These are phyloP conservation scores for Morone saxatilis DNA, from an alignment of 2,113 vertebrate genomes.

Conservation along the genomic window DNA sequence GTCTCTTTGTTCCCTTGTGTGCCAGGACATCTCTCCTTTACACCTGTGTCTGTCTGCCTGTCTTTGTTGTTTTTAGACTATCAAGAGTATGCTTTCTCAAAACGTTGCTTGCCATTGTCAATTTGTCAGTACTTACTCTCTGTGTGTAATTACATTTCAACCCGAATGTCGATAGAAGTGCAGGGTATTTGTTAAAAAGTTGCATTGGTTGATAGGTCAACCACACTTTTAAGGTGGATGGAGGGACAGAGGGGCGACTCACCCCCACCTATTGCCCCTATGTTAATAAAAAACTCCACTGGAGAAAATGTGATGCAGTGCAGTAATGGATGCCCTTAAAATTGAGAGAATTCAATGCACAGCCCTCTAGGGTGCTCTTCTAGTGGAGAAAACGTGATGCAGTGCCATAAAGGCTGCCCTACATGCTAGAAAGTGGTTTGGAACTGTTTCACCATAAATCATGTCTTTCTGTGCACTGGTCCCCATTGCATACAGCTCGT, in stretches of 20 bases:
- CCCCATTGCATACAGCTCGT: too few relatives aligned
- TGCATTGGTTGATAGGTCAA: background rate
- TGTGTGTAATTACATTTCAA: constrained; percentile 27
- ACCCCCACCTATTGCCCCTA: too few relatives aligned
- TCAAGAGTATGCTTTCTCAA: constrained; percentile 23
- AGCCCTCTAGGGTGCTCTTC: too few relatives aligned
- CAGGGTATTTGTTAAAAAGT: background rate
- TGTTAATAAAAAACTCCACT: background rate
- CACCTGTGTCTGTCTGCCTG: constrained; percentile 39
- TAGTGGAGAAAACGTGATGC: too few relatives aligned
- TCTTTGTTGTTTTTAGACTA: constrained; percentile 44
- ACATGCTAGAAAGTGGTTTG: too few relatives aligned
- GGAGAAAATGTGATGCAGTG: background rate
- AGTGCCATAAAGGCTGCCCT: too few relatives aligned
- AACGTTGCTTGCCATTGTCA: constrained; percentile 15
- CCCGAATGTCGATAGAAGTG: constrained; percentile 2
- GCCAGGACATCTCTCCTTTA: constrained; percentile 45
- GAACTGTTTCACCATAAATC: too few relatives aligned
- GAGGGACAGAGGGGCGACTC: too few relatives aligned
- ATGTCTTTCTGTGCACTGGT: too few relatives aligned
- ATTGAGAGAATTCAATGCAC: background rate
- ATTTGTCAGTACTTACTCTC: constrained; percentile 20
- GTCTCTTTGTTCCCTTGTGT: constrained; percentile 44
- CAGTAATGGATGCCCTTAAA: background rate
- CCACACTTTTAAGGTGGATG: background rate